A percentile compares a stretch with the other conserved stretches of the same genome.
Conservation (phyloP, 2,888 invertebrate genomes). For the Drosophila testacea region DNA sequence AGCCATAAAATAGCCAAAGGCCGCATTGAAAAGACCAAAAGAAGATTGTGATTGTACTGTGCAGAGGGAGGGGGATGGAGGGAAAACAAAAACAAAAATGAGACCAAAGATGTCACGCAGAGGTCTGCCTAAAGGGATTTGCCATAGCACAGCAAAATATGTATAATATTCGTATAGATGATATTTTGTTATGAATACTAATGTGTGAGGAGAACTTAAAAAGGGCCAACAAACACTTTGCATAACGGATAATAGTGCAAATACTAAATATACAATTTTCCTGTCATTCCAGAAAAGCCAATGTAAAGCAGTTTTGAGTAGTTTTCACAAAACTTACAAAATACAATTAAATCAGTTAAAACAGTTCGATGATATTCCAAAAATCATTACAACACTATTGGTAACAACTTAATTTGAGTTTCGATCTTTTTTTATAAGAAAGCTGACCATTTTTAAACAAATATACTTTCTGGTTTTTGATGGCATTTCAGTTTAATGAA, state of each 20-base stretch:
- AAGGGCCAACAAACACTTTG: slow-evolving; percentile 34
- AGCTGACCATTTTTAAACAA: too few species aligned
- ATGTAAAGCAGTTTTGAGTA: background rate
- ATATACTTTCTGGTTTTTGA: too few species aligned
- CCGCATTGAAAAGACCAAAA: slow-evolving; percentile 64
- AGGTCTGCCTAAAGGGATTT: slow-evolving; percentile 69
- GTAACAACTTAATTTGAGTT: too few species aligned
- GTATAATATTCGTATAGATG: slow-evolving; percentile 63
- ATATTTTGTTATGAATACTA: slow-evolving; percentile 83
- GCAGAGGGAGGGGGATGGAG: slow-evolving; percentile 11
- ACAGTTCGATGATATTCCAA: too few species aligned
- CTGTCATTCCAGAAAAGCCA: background rate
- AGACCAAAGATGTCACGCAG: slow-evolving; percentile 72
- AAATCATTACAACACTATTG: too few species aligned
- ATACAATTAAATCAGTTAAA: too few species aligned
- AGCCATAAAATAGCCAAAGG: slow-evolving; percentile 78
- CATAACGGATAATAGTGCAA: slow-evolving; percentile 44
- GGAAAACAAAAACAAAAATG: slow-evolving; percentile 56
- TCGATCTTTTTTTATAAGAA: too few species aligned
- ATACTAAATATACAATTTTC: slow-evolving; percentile 1
- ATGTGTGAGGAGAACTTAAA: slow-evolving; percentile 46
- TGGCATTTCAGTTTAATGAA: too few species aligned
- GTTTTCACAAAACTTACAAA: too few species aligned
- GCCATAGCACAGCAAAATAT: slow-evolving; percentile 51
- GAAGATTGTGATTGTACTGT: slow-evolving; percentile 44